These are phyloP conservation scores for Troides oblongomaculatus DNA, from an alignment of 2,888 invertebrate species.

Conservation along the genomic window DNA sequence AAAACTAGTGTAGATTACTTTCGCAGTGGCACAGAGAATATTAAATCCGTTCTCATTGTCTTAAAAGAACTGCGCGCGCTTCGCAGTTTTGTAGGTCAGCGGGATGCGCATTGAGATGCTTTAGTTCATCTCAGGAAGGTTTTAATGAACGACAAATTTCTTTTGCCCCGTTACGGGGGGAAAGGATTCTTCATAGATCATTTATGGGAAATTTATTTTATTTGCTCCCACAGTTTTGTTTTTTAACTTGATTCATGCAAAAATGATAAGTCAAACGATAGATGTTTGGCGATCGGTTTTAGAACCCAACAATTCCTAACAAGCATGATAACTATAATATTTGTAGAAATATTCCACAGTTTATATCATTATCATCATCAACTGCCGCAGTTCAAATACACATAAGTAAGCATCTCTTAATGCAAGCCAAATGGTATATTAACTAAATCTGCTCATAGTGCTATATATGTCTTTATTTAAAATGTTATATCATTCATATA, in stretches of 20 bases:
- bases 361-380: no score
- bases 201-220: not conserved
- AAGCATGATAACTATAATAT: no score
- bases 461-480: not conserved
- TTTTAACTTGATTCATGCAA: no score
- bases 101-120: slow-evolving; percentile 26
- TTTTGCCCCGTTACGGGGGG: not conserved
- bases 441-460: no score
- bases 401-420: no score
- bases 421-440: no score
- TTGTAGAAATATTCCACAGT: no score
- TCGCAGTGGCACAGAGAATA: slow-evolving; percentile 26
- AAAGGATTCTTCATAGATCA: not conserved
- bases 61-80: slow-evolving; percentile 14
- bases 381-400: no score
- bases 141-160: slow-evolving; percentile 22
- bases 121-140: slow-evolving; percentile 2
- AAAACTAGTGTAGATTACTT: slow-evolving; percentile 15
- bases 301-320: no score
- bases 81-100: slow-evolving; percentile 26
- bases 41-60: slow-evolving; percentile 28
- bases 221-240: not conserved
- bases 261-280: no score
- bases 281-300: no score
- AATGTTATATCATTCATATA: not conserved